These are phyloP conservation scores for Dendroctonus ponderosae DNA, from an alignment of 1,140 invertebrate species.

Conservation along the genomic window DNA sequence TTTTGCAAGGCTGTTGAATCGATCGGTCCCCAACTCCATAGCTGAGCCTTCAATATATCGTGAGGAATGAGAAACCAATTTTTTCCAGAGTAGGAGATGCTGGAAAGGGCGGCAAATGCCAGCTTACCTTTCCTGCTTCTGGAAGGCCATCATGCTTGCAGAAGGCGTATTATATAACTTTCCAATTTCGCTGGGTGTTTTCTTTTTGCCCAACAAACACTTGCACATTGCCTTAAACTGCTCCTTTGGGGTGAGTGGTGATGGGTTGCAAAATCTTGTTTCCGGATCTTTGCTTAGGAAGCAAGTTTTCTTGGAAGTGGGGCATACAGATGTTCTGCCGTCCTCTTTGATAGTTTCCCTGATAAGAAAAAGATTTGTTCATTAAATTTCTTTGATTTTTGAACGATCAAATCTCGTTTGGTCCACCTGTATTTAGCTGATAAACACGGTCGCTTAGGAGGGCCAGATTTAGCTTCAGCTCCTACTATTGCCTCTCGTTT, in stretches of 20 bases:
- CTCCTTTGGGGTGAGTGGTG: slow-evolving; percentile 5
- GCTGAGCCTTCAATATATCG: background rate
- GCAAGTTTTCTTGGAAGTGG: background rate
- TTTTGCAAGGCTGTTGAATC: background rate
- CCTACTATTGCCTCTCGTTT: slow-evolving; percentile 16
- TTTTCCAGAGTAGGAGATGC: background rate
- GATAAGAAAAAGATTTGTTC: background rate
- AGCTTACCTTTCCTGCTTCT: slow-evolving; percentile 1
- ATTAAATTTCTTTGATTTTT: background rate
- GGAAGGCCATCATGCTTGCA: slow-evolving; percentile 5
- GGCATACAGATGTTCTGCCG: background rate
- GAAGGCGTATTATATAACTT: slow-evolving; percentile 20
- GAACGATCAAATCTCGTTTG: background rate
- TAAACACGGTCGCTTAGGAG: too few species aligned
- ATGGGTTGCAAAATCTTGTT: too few species aligned
- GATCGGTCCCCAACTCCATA: background rate
- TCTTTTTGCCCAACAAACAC: slow-evolving; percentile 17
- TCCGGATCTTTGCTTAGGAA: background rate
- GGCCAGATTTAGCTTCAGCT: background rate
- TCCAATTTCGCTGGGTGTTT: slow-evolving; percentile 1
- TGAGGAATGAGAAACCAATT: background rate
- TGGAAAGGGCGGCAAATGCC: background rate
- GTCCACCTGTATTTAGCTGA: background rate
- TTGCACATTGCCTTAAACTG: slow-evolving; percentile 22
- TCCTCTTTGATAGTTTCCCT: background rate